A percentile compares a stretch with the other conserved stretches of the same genome.
These are phyloP conservation scores for Diacarnus erythraeanus DNA, from an alignment of 37 sponge, comb jelly and placozoan genomes.

Conservation along the genomic window DNA sequence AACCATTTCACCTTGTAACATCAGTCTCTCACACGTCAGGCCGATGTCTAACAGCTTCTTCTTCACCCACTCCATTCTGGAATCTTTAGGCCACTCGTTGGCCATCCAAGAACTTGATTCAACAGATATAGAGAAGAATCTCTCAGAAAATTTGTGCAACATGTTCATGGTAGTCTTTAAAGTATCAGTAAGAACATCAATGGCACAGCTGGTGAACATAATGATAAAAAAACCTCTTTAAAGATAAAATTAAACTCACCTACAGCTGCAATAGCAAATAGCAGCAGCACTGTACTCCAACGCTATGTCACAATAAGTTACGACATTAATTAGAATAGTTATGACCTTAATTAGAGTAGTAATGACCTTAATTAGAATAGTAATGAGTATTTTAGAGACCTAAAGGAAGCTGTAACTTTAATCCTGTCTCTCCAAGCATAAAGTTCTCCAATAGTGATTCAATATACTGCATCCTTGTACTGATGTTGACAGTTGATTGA, in stretches of 20 bases:
- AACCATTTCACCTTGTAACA: neutral
- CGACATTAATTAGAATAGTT: neutral
- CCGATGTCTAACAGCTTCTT: neutral
- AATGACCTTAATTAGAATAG: no score
- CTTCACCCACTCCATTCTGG: neutral
- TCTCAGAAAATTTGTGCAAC: slow-evolving; percentile 11
- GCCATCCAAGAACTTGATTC: neutral
- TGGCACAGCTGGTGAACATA: neutral
- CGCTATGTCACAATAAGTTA: neutral
- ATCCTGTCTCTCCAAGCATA: slow-evolving; percentile 14
- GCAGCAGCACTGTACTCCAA: slow-evolving; percentile 15
- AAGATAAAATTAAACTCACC: neutral
- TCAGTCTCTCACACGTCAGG: neutral
- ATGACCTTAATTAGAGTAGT: neutral
- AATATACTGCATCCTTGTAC: slow-evolving; percentile 20
- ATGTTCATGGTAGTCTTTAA: slow-evolving; percentile 26
- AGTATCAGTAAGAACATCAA: neutral
- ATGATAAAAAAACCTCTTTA: no score
- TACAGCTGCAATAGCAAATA: neutral
- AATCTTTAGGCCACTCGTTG: no score
- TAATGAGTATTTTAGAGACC: slow-evolving; percentile 9
- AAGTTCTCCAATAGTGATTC: slow-evolving; percentile 62
- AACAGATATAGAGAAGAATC: neutral
- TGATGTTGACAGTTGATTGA: neutral
- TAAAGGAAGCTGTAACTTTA: slow-evolving; percentile 22